Evolutionary conservation across 2,888 invertebrate genomes (phyloP).

Genomic region (Protonemura montana): DNA sequence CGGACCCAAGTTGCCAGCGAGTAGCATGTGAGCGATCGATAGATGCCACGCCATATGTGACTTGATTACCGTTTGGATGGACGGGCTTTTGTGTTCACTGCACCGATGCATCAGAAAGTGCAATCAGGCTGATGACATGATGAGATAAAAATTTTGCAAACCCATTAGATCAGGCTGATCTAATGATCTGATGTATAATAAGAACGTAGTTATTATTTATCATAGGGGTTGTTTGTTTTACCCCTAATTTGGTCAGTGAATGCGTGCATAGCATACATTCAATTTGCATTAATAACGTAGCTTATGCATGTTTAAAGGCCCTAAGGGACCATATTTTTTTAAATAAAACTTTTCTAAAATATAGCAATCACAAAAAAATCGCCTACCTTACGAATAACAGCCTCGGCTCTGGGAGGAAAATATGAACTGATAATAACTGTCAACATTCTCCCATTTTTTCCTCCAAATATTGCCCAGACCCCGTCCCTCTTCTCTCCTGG

Average conservation of each 20-base stretch:
- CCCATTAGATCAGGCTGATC: background rate
- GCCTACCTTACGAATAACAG: too few relatives aligned
- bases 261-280: too few relatives aligned
- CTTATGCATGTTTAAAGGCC: too few relatives aligned
- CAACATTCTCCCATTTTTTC: too few relatives aligned
- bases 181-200: background rate
- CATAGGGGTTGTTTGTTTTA: background rate
- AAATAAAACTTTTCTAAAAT: too few relatives aligned
- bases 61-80: background rate
- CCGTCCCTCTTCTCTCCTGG: too few relatives aligned
- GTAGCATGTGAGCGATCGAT: background rate
- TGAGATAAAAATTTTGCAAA: background rate
- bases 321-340: too few relatives aligned
- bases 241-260: background rate
- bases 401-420: too few relatives aligned
- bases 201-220: background rate
- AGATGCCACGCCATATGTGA: background rate
- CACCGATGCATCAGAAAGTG: background rate
- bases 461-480: too few relatives aligned
- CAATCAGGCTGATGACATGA: background rate
- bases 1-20: background rate
- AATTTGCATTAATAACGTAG: too few relatives aligned
- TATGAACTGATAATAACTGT: too few relatives aligned
- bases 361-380: too few relatives aligned
- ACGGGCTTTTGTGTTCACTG: background rate